Base-by-base conservation (phyloP, 2,113 vertebrate genomes). In the Apodemus sylvaticus region DNA sequence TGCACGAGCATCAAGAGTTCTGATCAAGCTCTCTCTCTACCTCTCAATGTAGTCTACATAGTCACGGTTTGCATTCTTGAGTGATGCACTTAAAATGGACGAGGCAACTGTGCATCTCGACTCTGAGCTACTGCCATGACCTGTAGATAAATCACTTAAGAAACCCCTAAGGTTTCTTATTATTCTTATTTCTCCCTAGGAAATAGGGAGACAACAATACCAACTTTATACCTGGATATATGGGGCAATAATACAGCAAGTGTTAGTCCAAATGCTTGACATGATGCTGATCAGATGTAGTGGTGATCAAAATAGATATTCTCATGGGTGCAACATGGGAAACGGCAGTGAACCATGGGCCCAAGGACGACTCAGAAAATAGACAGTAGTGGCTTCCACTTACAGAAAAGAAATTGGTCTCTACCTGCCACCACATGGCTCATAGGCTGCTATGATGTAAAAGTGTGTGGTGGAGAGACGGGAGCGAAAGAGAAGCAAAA, bases 251-350 rank as follows among this genome's bases (percentile, higher is more conserved):
- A 19, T 78, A 77, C 31, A 66, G 19, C 26, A 62, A 74, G 12
- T 34, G 17, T 14, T 14, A 71, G 73, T 68, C 62, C 89, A 86
- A 74, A 66, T 5, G 7, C 29, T 71, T 45, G 62, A n/a, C 51
- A 34, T 24, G 9, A 42, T 14, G 6, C 9, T 68, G 26, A 77
- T 39, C 51, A 71, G 73, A 45, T 3, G 13, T 1, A 45, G 14
- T 16, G 24, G 39, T 3, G 22, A 29, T 22, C 7, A 5, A 2
- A 16, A 17, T 4, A 31, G 78, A 14, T 1, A 7, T 0, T 11
- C 58, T 45, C 7, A n/a, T 1, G 22, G 66, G 77, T 11, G 0
- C 5, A 26, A 55, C 12, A 36, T 1, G 16, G 29, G 8, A 48
- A 51, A 58, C 0, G 6, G n/a, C 34, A 71, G 58, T 20, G n/a